phyloP scores from a whole-genome alignment of 2,113 vertebrate species.

The Labeo rohita region DNA sequence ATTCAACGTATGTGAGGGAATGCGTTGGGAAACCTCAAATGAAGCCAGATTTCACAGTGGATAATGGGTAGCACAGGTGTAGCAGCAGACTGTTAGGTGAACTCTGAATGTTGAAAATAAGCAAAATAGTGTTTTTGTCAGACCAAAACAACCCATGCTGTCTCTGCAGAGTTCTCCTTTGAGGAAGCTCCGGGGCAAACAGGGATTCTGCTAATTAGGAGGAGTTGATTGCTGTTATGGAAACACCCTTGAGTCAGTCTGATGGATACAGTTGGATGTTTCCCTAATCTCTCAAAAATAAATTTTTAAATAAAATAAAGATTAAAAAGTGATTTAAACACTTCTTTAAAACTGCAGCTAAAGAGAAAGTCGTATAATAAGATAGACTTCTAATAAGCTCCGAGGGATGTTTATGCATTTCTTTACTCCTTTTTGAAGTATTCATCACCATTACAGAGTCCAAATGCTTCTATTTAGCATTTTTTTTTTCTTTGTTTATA shows the following conservation, averaged over 20 bases:
- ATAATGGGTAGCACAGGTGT: background rate
- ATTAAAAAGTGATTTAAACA: background rate
- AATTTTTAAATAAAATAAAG: background rate
- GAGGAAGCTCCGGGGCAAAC: background rate
- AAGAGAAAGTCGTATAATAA: background rate
- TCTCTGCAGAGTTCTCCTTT: background rate
- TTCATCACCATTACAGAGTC: background rate
- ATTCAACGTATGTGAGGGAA: background rate
- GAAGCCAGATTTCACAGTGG: background rate
- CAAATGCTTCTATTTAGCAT: background rate
- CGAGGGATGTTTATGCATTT: background rate
- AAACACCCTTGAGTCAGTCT: slow-evolving; percentile 42
- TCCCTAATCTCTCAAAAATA: slow-evolving; percentile 6
- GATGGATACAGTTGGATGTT: slow-evolving; percentile 20
- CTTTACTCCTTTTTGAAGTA: background rate
- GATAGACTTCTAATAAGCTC: background rate
- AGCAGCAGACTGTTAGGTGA: background rate
- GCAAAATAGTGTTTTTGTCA: background rate
- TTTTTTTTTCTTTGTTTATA: background rate
- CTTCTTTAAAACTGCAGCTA: slow-evolving; percentile 22
- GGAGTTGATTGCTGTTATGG: background rate
- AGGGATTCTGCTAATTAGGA: slow-evolving; percentile 18
- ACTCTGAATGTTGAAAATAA: background rate
- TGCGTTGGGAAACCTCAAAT: background rate
- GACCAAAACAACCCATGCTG: background rate